phyloP scores from a whole-genome alignment of 1,140 invertebrate species.

The Kradibia gibbosae region DNA sequence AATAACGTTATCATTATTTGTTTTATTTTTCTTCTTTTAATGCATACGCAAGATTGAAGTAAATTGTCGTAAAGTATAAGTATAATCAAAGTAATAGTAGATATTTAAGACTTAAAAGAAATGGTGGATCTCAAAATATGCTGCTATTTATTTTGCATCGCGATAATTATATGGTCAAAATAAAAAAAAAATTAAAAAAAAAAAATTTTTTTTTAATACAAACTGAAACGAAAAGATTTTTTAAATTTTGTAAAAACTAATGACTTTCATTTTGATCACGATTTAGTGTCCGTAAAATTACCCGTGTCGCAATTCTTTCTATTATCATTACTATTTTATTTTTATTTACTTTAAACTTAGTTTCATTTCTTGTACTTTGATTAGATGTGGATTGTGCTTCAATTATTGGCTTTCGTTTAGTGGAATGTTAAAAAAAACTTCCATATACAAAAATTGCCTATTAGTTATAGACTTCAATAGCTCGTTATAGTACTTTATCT shows the following conservation, averaged over 20 bases:
- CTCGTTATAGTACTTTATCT: slow-evolving; percentile 40
- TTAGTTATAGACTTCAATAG: slow-evolving; percentile 45
- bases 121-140: slow-evolving; percentile 71
- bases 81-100: slow-evolving; percentile 71
- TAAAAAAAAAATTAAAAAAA: slow-evolving; percentile 26
- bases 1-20: slow-evolving; percentile 68
- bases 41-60: slow-evolving; percentile 72
- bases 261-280: slow-evolving; percentile 18
- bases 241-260: slow-evolving; percentile 3
- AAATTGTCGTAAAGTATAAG: slow-evolving; percentile 72
- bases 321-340: slow-evolving; percentile 25
- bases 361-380: slow-evolving; percentile 29
- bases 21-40: slow-evolving; percentile 65
- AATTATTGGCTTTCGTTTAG: slow-evolving; percentile 46
- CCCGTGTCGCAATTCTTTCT: slow-evolving; percentile 28
- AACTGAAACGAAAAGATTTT: slow-evolving; percentile 4
- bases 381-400: slow-evolving; percentile 48
- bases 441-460: slow-evolving; percentile 28
- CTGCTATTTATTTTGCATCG: slow-evolving; percentile 52
- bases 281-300: slow-evolving; percentile 15
- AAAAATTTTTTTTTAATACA: neutral
- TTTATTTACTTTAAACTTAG: slow-evolving; percentile 17
- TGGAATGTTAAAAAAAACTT: slow-evolving; percentile 44
- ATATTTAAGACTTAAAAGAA: slow-evolving; percentile 65
- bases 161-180: neutral